Percentiles rank a stretch among this genome's conserved stretches.
phyloP scores from a whole-genome alignment of 2,113 vertebrate genomes.

The Parus major region DNA sequence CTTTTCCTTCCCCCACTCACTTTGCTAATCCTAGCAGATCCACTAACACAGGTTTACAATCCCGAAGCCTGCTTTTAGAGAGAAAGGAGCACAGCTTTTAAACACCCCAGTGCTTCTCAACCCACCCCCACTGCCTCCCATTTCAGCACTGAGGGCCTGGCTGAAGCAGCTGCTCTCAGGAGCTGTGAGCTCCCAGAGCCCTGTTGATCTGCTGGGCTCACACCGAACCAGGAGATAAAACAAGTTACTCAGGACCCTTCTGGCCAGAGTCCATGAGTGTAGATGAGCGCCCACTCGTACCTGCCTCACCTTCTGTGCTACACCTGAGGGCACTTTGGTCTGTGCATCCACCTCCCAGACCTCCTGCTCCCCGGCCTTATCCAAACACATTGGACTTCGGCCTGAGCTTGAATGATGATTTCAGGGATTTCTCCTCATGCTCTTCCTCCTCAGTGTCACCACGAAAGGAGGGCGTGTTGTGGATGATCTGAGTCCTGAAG shows the following conservation, averaged over 20 bases:
- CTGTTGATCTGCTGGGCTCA: not conserved
- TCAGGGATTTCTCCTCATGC: constrained; percentile 78
- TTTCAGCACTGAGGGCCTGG: not conserved
- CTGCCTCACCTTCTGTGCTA: not conserved
- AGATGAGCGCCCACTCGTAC: not conserved
- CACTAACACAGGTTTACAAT: not conserved
- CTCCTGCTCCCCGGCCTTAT: constrained; percentile 54
- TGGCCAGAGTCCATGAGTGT: not conserved
- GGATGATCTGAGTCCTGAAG: constrained; percentile 92
- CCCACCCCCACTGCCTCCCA: not conserved
- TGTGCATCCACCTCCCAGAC: not conserved
- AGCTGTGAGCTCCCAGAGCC: not conserved
- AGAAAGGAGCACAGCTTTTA: not conserved
- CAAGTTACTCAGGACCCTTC: not conserved
- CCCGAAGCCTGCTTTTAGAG: not conserved
- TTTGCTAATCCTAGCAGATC: not conserved
- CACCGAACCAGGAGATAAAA: not conserved
- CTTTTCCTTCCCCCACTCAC: not conserved
- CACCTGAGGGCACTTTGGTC: not conserved
- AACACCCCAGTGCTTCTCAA: not conserved
- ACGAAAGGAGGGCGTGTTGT: constrained; percentile 83
- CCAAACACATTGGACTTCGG: constrained; percentile 94
- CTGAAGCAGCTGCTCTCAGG: not conserved
- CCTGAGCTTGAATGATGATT: constrained; percentile 83
- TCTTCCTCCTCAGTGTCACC: constrained; percentile 74